A percentile compares a stretch with the other conserved stretches of the same genome.
These are phyloP conservation scores for Grammomys dolichurus DNA, from an alignment of 2,113 vertebrate genomes.

Conservation along the genomic window DNA sequence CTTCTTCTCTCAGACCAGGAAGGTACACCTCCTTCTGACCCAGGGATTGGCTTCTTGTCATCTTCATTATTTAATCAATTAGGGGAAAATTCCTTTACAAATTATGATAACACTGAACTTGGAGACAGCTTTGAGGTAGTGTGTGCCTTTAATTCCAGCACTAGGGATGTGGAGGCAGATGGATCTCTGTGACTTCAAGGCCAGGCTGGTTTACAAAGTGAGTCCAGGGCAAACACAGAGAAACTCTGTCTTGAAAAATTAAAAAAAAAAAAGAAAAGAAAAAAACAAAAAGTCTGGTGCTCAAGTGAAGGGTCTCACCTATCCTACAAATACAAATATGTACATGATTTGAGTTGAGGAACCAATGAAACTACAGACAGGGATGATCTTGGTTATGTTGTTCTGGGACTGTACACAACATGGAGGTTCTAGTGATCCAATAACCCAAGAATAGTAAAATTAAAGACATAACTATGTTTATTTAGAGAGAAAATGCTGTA, in stretches of 20 bases:
- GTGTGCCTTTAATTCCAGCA: too few relatives aligned
- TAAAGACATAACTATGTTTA: background rate
- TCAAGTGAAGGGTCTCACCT: background rate
- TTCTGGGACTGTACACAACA: background rate
- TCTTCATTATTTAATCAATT: too few relatives aligned
- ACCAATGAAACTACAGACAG: background rate
- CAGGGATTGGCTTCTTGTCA: too few relatives aligned
- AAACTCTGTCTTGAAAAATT: too few relatives aligned
- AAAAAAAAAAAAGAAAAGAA: too few relatives aligned
- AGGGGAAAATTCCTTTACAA: too few relatives aligned
- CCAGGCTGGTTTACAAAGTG: too few relatives aligned
- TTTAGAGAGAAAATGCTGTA: background rate
- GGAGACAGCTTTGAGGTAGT: background rate
- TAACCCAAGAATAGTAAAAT: background rate
- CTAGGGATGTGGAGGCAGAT: too few relatives aligned
- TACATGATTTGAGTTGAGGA: background rate
- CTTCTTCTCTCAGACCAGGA: too few relatives aligned
- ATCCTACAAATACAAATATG: background rate
- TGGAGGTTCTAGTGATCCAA: background rate
- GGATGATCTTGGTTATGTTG: background rate
- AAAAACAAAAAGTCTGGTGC: background rate
- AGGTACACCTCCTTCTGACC: too few relatives aligned
- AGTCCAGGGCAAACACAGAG: too few relatives aligned
- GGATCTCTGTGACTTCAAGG: too few relatives aligned
- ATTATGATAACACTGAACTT: background rate